phyloP scores from a whole-genome alignment of 2,888 invertebrate species.

The Chironomus tentans region DNA sequence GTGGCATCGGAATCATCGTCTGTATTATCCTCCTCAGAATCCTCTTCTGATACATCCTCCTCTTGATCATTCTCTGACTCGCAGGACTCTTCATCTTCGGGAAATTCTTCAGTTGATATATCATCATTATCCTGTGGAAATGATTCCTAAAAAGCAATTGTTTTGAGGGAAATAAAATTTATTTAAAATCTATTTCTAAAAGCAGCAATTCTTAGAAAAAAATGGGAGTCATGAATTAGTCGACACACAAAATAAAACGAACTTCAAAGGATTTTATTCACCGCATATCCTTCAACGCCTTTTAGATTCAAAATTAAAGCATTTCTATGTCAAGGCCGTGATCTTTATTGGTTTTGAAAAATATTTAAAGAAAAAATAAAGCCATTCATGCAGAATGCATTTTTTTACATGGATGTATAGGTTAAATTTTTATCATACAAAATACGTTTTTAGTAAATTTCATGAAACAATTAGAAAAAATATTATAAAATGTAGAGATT shows the following conservation, averaged over 20 bases:
- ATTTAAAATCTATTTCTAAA: not conserved
- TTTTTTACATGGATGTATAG: not conserved
- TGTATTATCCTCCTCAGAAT: slow-evolving; percentile 23
- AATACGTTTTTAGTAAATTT: not conserved
- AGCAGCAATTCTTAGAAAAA: too few relatives aligned
- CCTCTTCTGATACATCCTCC: slow-evolving; percentile 41
- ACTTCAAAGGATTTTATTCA: not conserved
- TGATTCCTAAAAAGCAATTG: not conserved
- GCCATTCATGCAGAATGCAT: not conserved
- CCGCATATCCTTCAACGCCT: too few relatives aligned
- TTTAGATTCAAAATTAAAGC: not conserved
- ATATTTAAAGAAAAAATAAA: not conserved
- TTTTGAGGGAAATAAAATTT: not conserved
- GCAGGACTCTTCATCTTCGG: slow-evolving; percentile 21
- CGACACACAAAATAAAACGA: not conserved
- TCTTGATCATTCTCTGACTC: slow-evolving; percentile 23
- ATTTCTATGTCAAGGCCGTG: not conserved
- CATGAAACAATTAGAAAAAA: slow-evolving; percentile 9
- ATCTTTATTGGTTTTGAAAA: not conserved
- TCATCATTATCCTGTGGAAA: slow-evolving; percentile 25
- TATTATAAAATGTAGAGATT: slow-evolving; percentile 30
- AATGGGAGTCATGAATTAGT: not conserved
- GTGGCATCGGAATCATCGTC: slow-evolving; percentile 39
- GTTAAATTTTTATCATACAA: not conserved
- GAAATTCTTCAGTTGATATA: slow-evolving; percentile 23